These are phyloP conservation scores for Chaunax sp. DNA, from an alignment of 2,797 vertebrate genomes.

Conservation along the genomic window DNA sequence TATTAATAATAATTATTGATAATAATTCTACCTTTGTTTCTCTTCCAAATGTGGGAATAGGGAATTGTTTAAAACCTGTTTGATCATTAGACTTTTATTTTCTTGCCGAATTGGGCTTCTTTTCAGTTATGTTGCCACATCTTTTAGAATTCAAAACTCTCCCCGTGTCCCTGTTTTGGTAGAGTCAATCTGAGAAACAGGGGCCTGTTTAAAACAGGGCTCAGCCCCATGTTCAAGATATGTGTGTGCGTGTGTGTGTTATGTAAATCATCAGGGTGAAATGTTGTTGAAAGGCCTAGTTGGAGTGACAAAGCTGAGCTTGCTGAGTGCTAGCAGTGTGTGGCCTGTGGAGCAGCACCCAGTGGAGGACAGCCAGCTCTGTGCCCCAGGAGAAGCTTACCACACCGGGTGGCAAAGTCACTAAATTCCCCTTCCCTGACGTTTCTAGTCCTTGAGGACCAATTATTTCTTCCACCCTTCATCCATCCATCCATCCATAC, in stretches of 20 bases:
- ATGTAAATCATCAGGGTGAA: conserved; percentile 46
- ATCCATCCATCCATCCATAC: conserved; percentile 38
- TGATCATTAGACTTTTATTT: background rate
- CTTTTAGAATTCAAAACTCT: background rate
- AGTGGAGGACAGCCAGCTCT: conserved; percentile 40
- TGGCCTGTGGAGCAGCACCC: conserved; percentile 45
- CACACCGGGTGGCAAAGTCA: conserved; percentile 74
- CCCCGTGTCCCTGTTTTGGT: background rate
- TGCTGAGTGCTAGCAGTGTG: conserved; percentile 34
- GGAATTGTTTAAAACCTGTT: background rate
- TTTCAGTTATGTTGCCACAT: background rate
- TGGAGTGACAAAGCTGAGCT: conserved; percentile 33
- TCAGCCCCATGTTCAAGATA: conserved; percentile 23
- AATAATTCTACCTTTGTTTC: too few relatives aligned
- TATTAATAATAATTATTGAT: too few relatives aligned
- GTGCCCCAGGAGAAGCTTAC: conserved; percentile 53
- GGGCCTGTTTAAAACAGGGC: conserved; percentile 2
- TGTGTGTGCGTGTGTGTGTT: conserved; percentile 15
- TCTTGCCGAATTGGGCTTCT: too few relatives aligned
- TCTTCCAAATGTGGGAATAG: too few relatives aligned
- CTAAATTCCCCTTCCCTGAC: conserved; percentile 32
- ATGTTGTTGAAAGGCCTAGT: conserved; percentile 43
- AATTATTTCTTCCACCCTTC: conserved; percentile 42
- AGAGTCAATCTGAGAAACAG: background rate
- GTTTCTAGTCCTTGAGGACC: conserved; percentile 50